phyloP scores from a whole-genome alignment of 2,797 vertebrate genomes.

The Syncerus caffer region DNA sequence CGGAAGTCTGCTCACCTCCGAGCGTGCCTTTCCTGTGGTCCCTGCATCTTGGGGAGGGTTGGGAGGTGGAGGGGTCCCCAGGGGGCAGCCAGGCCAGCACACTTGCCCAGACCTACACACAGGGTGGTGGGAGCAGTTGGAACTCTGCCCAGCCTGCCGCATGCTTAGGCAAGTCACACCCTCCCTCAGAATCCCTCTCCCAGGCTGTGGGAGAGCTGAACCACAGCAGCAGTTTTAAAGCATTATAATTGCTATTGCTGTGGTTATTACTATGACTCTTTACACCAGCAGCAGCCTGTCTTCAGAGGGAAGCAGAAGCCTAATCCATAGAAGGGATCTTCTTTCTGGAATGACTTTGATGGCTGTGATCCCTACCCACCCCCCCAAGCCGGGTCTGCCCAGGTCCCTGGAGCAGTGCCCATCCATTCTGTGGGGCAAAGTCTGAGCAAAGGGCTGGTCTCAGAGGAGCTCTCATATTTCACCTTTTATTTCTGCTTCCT shows the following conservation, averaged over 20 bases:
- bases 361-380: no score
- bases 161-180: background rate
- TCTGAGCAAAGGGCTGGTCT: background rate
- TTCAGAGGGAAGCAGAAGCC: background rate
- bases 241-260: background rate
- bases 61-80: rapidly evolving
- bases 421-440: background rate
- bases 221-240: background rate
- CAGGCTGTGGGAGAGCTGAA: background rate
- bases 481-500: background rate
- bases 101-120: rapidly evolving
- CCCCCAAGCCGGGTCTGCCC: background rate
- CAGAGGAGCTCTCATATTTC: background rate
- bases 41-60: rapidly evolving
- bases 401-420: background rate
- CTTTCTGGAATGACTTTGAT: background rate
- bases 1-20: background rate
- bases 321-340: background rate
- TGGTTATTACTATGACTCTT: background rate
- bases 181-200: background rate
- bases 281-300: background rate
- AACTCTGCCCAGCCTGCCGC: background rate
- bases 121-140: background rate
- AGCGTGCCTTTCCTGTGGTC: background rate
- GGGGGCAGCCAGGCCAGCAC: background rate